Evolutionary conservation across 2,113 vertebrate species (phyloP).

Genomic region (Marmota monax): DNA sequence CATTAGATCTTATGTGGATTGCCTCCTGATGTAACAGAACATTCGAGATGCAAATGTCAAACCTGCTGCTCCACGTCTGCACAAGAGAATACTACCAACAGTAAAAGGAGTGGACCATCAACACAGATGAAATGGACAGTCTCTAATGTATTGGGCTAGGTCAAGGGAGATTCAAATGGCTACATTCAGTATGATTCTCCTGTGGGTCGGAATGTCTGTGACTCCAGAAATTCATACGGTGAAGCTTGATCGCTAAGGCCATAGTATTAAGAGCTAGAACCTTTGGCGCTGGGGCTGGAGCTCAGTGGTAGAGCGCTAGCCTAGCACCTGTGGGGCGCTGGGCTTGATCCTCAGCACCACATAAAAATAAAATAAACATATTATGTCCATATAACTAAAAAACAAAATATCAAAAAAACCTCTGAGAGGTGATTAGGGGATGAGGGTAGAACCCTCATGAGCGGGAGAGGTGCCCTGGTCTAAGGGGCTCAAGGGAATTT

Average conservation of each 20-base stretch:
- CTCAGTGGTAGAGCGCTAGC: no score
- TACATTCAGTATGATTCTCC: not conserved
- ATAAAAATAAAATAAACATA: no score
- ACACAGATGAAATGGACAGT: not conserved
- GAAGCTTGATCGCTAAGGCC: not conserved
- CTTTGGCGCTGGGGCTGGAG: no score
- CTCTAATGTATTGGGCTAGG: not conserved
- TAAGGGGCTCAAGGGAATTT: not conserved
- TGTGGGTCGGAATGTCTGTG: not conserved
- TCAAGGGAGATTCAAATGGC: not conserved
- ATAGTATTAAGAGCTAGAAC: not conserved
- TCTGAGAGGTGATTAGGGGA: not conserved
- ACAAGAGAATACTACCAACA: not conserved
- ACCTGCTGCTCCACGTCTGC: rapidly evolving
- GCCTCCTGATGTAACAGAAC: not conserved
- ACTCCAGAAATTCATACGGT: not conserved
- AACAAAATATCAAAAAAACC: no score
- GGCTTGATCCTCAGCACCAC: no score
- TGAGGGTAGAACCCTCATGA: not conserved
- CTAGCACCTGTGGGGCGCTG: no score
- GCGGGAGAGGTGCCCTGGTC: no score
- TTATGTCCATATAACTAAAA: no score
- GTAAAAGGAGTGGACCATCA: not conserved
- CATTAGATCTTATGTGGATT: not conserved
- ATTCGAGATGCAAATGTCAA: not conserved